Base-by-base conservation (phyloP, 1,140 invertebrate genomes). In the Helicoverpa armigera region DNA sequence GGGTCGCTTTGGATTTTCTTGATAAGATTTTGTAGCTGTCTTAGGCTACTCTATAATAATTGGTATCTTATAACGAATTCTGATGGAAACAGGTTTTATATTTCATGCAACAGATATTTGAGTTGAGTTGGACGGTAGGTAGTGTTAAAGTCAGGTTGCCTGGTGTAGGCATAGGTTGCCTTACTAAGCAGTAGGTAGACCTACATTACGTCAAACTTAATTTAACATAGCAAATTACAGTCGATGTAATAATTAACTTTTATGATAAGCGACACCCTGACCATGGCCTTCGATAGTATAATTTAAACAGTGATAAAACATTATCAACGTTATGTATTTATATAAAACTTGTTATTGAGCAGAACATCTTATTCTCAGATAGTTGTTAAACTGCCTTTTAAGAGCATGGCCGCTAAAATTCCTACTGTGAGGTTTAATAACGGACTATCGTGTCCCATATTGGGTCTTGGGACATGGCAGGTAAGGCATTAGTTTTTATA, bases 391-490 rank as follows among this genome's bases (percentile, higher is more conserved):
- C n/a, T 23, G 51, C 16, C 3, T 50, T n/a, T 61, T 50, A 31
- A 2, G 16, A 35, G 9, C 1, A 77, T 77, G 74, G 61, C 74
- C 12, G 48, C 58, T 16, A 77, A 65, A 1, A 61, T 77, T 18
- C 74, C 80, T 58, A 53, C 43, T 53, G 77, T 86, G 12, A 83
- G 69, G 51, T 84, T 86, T 31, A 86, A 86, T 67, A 84, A 86
- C 81, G 85, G 85, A 7, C 13, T 79, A 2, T 72, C 81, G 43
- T 83, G 73, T 54, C 83, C 85, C 58, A 84, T 84, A 61, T 77
- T 86, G 35, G 85, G 85, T 31, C 72, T 84, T 18, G 83, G 85
- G 14, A 86, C 85, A 18, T 86, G 85, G 83, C 75, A 84, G 85
- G 83, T 86, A 58, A 82, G 77, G 31, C 70, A 61, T 53, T 79